These are phyloP conservation scores for Cephalotes varians DNA, from an alignment of 2,888 invertebrate species.

Conservation along the genomic window DNA sequence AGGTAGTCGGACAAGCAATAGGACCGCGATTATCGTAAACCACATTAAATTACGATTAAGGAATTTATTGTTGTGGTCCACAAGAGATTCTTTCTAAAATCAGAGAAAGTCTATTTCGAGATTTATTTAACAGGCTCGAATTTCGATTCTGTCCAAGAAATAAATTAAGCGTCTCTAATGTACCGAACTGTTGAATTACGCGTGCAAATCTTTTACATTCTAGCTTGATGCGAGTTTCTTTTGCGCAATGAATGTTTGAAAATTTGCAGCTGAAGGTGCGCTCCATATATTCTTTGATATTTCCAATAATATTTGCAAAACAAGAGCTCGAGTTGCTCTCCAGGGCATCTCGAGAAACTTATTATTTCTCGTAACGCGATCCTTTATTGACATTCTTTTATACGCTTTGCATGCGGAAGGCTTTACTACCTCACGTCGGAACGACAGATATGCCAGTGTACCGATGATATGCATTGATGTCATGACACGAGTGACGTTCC, in stretches of 20 bases:
- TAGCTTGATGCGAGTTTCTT: not conserved
- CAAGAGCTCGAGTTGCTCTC: slow-evolving; percentile 20
- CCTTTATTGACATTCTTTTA: slow-evolving; percentile 47
- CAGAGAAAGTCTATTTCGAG: not conserved
- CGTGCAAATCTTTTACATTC: not conserved
- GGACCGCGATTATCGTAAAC: not conserved
- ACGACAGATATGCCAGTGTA: slow-evolving; percentile 6
- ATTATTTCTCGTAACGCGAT: slow-evolving; percentile 49
- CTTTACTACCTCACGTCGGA: not conserved
- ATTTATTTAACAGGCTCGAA: not conserved
- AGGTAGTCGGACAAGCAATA: not conserved
- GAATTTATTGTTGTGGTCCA: not conserved
- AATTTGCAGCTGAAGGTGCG: not conserved
- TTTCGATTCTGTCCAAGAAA: not conserved
- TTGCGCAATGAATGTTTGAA: not conserved
- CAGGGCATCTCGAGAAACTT: slow-evolving; percentile 20
- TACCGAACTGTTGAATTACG: not conserved
- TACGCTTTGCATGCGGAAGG: slow-evolving; percentile 26
- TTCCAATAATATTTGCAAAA: slow-evolving; percentile 33
- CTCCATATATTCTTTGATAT: slow-evolving; percentile 26
- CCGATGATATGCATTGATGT: not conserved
- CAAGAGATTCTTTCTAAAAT: not conserved
- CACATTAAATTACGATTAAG: not conserved
- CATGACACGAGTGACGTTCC: not conserved
- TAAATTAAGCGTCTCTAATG: not conserved